Conservation (phyloP, 2,113 vertebrate species). For the Psilopsiagon aurifrons region DNA sequence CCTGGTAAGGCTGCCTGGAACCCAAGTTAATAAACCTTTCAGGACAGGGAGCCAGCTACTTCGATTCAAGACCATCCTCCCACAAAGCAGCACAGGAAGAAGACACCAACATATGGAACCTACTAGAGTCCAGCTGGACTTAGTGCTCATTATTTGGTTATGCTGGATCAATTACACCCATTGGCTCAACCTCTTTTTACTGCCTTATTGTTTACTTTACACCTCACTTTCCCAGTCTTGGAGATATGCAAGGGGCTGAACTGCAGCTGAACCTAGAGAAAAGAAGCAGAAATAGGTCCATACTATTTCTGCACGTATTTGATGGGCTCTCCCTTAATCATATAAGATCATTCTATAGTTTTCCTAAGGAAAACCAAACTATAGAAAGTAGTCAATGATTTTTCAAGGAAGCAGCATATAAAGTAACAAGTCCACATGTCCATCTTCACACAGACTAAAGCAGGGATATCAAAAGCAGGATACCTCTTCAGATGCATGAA, state of each 20-base stretch:
- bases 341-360: background rate
- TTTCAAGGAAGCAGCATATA: background rate
- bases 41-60: rapidly evolving
- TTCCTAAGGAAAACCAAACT: background rate
- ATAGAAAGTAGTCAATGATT: background rate
- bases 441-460: background rate
- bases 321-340: background rate
- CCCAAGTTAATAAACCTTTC: background rate
- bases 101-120: background rate
- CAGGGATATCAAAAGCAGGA: background rate
- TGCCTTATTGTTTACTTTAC: background rate
- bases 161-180: background rate
- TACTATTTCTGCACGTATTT: background rate
- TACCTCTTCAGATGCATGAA: background rate
- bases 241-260: background rate
- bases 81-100: background rate
- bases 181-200: background rate
- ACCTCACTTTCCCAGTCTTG: background rate
- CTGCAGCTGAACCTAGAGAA: background rate
- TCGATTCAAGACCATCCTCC: background rate
- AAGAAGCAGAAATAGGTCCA: background rate
- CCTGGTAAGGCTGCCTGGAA: background rate
- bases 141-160: background rate
- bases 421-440: background rate
- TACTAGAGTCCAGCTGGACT: too few relatives aligned